These are phyloP conservation scores for Piprites chloris DNA, from an alignment of 2,113 vertebrate genomes.

Conservation along the genomic window DNA sequence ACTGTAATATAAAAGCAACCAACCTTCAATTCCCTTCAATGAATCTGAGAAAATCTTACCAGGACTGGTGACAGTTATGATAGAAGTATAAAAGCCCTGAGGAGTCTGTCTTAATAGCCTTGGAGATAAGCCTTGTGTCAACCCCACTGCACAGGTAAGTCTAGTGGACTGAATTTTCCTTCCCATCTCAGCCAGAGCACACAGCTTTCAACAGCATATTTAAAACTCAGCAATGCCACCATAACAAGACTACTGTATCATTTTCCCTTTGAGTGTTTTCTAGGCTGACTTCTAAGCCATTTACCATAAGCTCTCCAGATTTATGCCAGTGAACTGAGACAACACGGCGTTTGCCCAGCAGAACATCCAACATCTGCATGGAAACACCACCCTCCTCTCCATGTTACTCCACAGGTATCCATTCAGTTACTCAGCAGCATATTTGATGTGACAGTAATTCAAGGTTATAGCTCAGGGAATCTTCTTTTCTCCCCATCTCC, in stretches of 20 bases:
- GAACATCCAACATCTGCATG: neutral
- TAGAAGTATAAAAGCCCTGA: neutral
- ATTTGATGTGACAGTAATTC: neutral
- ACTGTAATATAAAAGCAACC: neutral
- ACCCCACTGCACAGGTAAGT: neutral
- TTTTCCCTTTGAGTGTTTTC: neutral
- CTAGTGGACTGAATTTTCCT: neutral
- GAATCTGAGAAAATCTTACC: neutral
- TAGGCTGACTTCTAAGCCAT: neutral
- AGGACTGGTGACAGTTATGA: neutral
- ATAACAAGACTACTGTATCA: neutral
- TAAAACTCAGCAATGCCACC: neutral
- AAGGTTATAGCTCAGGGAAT: neutral
- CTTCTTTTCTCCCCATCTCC: neutral
- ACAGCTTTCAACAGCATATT: neutral
- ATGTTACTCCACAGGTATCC: accelerated
- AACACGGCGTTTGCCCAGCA: neutral
- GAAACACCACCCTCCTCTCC: neutral
- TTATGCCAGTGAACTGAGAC: neutral
- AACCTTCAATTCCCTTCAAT: neutral
- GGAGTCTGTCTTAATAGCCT: neutral
- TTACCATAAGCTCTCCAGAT: neutral
- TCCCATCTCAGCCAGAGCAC: neutral
- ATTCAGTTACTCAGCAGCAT: neutral
- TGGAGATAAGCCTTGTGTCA: neutral